Conservation (phyloP, 1,140 invertebrate species). For the Araneus ventricosus region DNA sequence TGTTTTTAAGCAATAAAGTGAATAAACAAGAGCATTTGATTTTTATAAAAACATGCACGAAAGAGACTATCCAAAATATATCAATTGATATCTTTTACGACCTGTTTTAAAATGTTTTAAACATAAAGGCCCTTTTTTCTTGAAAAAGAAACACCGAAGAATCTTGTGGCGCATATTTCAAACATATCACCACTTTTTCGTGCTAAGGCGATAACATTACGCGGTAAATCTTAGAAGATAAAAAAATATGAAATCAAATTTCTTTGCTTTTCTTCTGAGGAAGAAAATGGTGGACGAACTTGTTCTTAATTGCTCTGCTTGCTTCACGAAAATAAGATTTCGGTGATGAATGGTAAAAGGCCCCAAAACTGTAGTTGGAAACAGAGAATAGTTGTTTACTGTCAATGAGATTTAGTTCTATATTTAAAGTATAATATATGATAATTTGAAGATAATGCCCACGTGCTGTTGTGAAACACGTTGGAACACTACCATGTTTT, state of each 20-base stretch:
- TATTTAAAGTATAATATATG: too few species aligned
- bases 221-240: not conserved
- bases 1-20: too few species aligned
- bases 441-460: too few species aligned
- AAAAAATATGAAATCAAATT: not conserved
- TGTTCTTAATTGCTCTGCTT: not conserved
- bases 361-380: not conserved
- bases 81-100: not conserved
- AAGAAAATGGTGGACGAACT: not conserved
- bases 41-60: not conserved
- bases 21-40: too few species aligned
- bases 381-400: not conserved
- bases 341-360: conserved; percentile 5
- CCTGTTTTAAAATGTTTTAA: not conserved
- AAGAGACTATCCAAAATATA: not conserved
- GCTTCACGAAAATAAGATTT: not conserved
- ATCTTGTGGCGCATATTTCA: not conserved
- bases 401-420: not conserved
- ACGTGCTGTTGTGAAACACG: too few species aligned
- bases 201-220: not conserved
- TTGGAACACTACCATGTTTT: too few species aligned
- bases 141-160: not conserved
- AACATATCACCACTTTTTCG: not conserved
- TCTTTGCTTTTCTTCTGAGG: not conserved
- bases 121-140: not conserved